Evolutionary conservation across 35 echinoderm and acorn worm genomes (phyloP).

Genomic region (Holothuria glaberrima): DNA sequence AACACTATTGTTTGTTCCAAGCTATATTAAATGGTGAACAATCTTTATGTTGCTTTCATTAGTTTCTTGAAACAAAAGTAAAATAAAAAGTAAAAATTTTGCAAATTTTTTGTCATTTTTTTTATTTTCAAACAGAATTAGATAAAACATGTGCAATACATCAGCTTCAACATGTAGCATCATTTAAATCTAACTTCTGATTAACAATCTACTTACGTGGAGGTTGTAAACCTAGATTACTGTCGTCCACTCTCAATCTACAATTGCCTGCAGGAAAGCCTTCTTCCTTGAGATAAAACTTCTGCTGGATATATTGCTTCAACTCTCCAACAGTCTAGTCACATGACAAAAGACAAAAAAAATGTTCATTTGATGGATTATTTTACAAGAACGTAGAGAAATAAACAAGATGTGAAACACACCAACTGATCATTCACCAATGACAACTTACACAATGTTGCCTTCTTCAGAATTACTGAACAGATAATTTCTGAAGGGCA

Average conservation of each 20-base stretch:
- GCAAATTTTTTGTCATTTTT: no score
- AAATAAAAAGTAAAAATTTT: no score
- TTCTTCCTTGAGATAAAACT: slow-evolving; percentile 34
- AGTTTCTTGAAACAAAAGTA: no score
- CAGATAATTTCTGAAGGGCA: no score
- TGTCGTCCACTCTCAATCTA: slow-evolving; percentile 66
- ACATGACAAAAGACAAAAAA: not conserved
- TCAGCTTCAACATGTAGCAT: no score
- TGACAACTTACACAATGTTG: not conserved
- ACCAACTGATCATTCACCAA: not conserved
- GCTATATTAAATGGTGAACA: no score
- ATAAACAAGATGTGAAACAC: no score
- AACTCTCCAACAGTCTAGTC: slow-evolving; percentile 68
- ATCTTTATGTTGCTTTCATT: no score
- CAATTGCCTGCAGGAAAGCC: slow-evolving; percentile 29
- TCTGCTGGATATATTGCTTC: slow-evolving; percentile 54
- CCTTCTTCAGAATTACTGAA: not conserved
- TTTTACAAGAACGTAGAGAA: not conserved
- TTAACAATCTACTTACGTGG: slow-evolving; percentile 63
- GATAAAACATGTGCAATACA: no score
- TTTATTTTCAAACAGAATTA: no score
- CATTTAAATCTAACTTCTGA: not conserved
- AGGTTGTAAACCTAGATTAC: slow-evolving; percentile 59
- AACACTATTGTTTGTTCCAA: no score
- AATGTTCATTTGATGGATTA: not conserved